Conservation (phyloP, 2,797 vertebrate genomes). For the Alcedo atthis region DNA sequence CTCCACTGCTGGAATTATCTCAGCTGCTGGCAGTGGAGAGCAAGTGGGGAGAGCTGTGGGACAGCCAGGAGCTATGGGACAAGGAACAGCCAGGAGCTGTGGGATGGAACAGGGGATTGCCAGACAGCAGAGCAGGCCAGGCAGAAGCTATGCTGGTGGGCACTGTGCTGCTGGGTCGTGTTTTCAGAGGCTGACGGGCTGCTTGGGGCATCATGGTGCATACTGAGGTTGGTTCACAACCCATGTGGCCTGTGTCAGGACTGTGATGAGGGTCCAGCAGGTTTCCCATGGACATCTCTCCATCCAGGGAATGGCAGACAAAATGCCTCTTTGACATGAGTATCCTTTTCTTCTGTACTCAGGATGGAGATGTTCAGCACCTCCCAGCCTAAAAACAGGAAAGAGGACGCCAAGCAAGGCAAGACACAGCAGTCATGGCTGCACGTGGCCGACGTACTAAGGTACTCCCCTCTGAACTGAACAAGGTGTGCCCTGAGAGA, state of each 20-base stretch:
- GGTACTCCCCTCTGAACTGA: conserved; percentile 52
- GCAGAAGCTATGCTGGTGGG: background rate
- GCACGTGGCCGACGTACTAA: background rate
- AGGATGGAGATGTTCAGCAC: background rate
- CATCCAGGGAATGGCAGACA: background rate
- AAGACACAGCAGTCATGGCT: background rate
- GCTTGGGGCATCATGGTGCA: rapidly evolving
- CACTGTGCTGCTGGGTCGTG: rapidly evolving
- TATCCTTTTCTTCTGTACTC: background rate
- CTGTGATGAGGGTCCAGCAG: rapidly evolving
- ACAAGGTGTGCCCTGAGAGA: conserved; percentile 66
- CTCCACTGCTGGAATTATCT: conserved; percentile 3
- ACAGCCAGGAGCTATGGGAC: no score
- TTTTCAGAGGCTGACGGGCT: background rate
- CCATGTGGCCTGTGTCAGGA: rapidly evolving
- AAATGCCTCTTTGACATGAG: background rate
- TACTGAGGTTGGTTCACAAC: background rate
- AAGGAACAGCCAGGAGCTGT: no score
- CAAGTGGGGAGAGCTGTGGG: background rate
- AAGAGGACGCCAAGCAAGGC: background rate
- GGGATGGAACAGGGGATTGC: background rate
- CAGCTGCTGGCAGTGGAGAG: background rate
- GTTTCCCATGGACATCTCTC: background rate
- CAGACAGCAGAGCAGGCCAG: background rate
- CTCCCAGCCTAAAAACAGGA: background rate